Base-by-base conservation (phyloP, 2,888 invertebrate species). In the Boloria selene region DNA sequence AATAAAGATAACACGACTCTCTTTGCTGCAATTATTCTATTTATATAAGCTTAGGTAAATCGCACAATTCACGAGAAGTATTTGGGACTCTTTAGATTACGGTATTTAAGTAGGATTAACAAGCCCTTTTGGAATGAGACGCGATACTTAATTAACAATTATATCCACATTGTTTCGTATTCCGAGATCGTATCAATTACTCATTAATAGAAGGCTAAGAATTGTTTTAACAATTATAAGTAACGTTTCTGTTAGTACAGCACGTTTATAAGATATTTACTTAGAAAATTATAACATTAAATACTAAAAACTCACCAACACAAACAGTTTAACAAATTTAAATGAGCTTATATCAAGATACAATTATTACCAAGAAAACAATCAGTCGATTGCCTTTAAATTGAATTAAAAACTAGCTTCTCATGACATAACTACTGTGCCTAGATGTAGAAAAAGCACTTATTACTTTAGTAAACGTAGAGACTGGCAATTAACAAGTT, bases 41-140 rank as follows among this genome's bases (percentile, higher is more conserved):
- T 69, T 66, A 56, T 56, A 61, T 22, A 22, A 53, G 47, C 60
- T 64, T 47, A 49, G 58, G 44, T 65, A 56, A 61, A 59, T 55
- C 61, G 14, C n/a, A 47, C 52, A 38, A 58, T 59, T n/a, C 22
- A 13, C 16, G 16, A 53, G 17, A 26, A 18, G 47, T 47, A 49
- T 61, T 64, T 68, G 70, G 65, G 72, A 75, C 70, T 63, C 71
- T 75, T 77, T 77, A 79, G 75, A 79, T 78, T 81, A 83, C 73
- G 77, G 77, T 61, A 68, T 79, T 81, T 79, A 78, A 86, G 82
- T 83, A 78, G 79, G 77, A 78, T 77, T 74, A 77, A 79, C 76
- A 76, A 75, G 72, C 73, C 76, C 47, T 53, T 63, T 77, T 75
- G 78, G 74, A 69, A 70, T 73, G 55, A 52, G 50, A 42, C 50